Evolutionary conservation across 1,140 invertebrate species (phyloP).

Genomic region (Campoletis sonorensis): DNA sequence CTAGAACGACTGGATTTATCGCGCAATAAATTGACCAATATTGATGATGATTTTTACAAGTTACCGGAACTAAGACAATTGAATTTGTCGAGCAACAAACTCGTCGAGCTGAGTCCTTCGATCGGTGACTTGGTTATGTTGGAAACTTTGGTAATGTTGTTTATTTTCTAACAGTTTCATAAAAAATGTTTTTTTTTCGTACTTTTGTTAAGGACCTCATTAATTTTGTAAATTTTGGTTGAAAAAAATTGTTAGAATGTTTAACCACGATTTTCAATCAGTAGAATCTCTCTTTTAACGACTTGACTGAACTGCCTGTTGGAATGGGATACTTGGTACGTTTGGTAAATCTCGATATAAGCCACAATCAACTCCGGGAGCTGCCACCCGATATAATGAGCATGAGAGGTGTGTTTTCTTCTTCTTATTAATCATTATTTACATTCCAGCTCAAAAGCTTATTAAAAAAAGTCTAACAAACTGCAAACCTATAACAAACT

Average conservation of each 20-base stretch:
- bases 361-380: conserved; percentile 78
- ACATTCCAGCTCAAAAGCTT: neutral
- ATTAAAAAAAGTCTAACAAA: neutral
- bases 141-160: conserved; percentile 79
- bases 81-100: conserved; percentile 83
- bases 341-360: conserved; percentile 78
- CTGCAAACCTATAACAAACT: neutral
- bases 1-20: conserved; percentile 88
- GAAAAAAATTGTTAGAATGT: neutral
- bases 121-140: conserved; percentile 87
- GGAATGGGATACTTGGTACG: conserved; percentile 80
- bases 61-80: conserved; percentile 82
- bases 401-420: conserved; percentile 74
- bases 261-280: conserved; percentile 52
- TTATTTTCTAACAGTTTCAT: too few species aligned
- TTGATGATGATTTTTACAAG: conserved; percentile 82
- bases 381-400: conserved; percentile 80
- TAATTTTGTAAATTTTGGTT: too few species aligned
- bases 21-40: conserved; percentile 83
- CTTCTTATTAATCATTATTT: neutral
- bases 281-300: conserved; percentile 82
- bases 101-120: conserved; percentile 78
- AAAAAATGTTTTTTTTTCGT: too few species aligned
- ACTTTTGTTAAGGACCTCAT: too few species aligned
- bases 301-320: conserved; percentile 76